Evolutionary conservation across 2,888 invertebrate species (phyloP).

Genomic region (Lottia gigantea): DNA sequence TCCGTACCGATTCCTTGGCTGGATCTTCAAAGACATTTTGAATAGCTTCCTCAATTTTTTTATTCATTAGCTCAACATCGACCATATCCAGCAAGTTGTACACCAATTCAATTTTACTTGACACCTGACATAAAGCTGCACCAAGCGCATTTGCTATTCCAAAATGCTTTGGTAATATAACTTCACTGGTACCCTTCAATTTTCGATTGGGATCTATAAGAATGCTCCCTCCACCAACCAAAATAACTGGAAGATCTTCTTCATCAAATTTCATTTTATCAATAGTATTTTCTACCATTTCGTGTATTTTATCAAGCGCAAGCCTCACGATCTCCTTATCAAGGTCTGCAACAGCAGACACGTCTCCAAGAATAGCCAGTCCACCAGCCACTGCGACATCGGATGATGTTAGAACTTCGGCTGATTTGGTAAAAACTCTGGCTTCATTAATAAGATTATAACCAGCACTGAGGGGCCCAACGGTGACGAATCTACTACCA

Average conservation of each 20-base stretch:
- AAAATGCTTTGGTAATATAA: constrained; percentile 42
- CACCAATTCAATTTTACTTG: constrained; percentile 48
- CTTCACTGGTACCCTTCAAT: constrained; percentile 40
- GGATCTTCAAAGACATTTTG: constrained; percentile 20
- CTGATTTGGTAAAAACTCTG: constrained; percentile 40
- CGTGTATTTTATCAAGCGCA: constrained; percentile 42
- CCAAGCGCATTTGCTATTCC: constrained; percentile 66
- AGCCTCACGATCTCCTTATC: constrained; percentile 29
- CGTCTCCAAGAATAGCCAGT: constrained; percentile 40
- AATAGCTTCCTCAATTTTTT: constrained; percentile 18
- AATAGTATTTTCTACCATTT: constrained; percentile 48
- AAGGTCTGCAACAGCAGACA: constrained; percentile 37
- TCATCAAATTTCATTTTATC: constrained; percentile 54
- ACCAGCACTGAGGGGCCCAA: constrained; percentile 64
- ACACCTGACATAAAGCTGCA: constrained; percentile 62
- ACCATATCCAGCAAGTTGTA: constrained; percentile 41
- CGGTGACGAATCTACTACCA: constrained; percentile 25
- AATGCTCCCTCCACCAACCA: constrained; percentile 62
- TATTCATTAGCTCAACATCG: constrained; percentile 29
- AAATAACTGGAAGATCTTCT: constrained; percentile 48
- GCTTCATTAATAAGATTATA: constrained; percentile 50
- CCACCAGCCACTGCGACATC: constrained; percentile 61
- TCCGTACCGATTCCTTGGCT: constrained; percentile 31
- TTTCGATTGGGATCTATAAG: constrained; percentile 39
- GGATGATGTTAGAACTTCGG: constrained; percentile 53